A percentile compares a stretch with the other conserved stretches of the same genome.
Evolutionary conservation across 2,797 vertebrate genomes (phyloP).

Genomic region (Carapus acus): DNA sequence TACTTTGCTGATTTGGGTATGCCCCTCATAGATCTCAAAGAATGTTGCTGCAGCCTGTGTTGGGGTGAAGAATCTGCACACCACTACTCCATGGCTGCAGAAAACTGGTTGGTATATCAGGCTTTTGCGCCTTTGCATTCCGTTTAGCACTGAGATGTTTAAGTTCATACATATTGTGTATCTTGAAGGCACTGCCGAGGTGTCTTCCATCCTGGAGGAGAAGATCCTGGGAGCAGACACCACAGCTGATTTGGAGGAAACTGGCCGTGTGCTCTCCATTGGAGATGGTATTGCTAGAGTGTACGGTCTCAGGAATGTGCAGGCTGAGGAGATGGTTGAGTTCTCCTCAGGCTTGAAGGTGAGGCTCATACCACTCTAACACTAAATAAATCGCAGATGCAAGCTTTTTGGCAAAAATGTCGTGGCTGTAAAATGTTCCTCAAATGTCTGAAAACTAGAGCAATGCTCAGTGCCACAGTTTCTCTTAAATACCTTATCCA

Average conservation of each 20-base stretch:
- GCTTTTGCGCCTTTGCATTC: not conserved
- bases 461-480: too few relatives aligned
- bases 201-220: constrained; percentile 94
- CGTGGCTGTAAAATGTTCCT: too few relatives aligned
- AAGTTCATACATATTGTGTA: not conserved
- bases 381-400: too few relatives aligned
- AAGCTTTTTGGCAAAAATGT: too few relatives aligned
- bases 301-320: constrained; percentile 93
- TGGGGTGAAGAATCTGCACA: constrained; percentile 83
- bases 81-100: constrained; percentile 72
- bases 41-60: constrained; percentile 84
- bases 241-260: constrained; percentile 88
- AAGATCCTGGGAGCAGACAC: constrained; percentile 92
- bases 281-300: constrained; percentile 97
- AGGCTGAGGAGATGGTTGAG: constrained; percentile 99
- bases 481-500: constrained; percentile 7
- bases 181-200: constrained; percentile 67
- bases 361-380: not conserved
- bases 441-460: too few relatives aligned
- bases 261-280: constrained; percentile 92
- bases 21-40: constrained; percentile 77
- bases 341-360: constrained; percentile 98
- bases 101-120: constrained; percentile 78
- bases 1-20: too few relatives aligned
- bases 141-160: too few relatives aligned